Evolutionary conservation across 2,888 invertebrate species (phyloP), one percentile per base, ranked within the genome.

Genomic region (Amaurobius ferox): DNA sequence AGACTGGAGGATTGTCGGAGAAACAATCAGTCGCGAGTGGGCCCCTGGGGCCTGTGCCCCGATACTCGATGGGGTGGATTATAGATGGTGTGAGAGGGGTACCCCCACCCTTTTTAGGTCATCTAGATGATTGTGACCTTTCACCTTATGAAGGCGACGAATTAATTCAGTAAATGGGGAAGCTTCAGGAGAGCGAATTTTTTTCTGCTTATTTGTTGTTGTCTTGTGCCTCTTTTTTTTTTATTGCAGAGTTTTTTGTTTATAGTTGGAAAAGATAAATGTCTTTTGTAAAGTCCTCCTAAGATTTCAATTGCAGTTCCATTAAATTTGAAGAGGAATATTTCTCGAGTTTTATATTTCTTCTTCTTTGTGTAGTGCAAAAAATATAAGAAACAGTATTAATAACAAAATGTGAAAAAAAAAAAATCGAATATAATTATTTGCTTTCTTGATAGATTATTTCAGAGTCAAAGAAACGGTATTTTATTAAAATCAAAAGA

Each of bases 41-140:
- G 72, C 85, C 85, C 85, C 39, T 66, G 85, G 85, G 85, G 78
- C 83, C 13, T 19, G 55, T 28, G 55, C 55, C 78, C 72, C 71
- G 64, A 71, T 71, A 71, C 64, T 71, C 81, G 76, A 83, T 83
- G 76, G 81, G 68, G 74, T 40, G 39, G 28, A 11, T 55, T 73
- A 61, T 61, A 73, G 73, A 73, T 73, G 61, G 61, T 73, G 62
- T 32, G 61, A 61, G 73, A 39, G 62, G 40, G 19, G 64, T 26
- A 30, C 29, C 44, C 13, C 48, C 6, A 26, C 66, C 67, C 32
- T 70, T 40, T 72, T 66, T 61, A 85, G 83, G 83, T 85, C 83
- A 85, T 85, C 78, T 85, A 78, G 83, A 72, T 85, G 83, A 85
- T 85, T 77, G 83, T 85, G 77, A 85, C 85, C 78, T 85, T 67